Conservation (phyloP, 2,888 invertebrate genomes). For the Oscheius onirici region DNA sequence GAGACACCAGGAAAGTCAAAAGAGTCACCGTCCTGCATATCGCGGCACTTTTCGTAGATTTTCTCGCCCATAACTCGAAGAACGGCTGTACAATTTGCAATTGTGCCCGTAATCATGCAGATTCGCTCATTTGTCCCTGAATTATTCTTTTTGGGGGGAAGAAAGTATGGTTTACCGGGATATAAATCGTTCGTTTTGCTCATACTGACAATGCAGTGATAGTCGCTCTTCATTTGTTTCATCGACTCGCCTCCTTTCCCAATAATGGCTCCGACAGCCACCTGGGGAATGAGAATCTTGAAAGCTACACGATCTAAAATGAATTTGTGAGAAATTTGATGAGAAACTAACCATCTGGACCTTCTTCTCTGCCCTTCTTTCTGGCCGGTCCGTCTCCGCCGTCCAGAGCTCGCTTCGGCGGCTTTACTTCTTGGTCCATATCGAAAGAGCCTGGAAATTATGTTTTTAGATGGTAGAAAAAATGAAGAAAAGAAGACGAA, state of each 20-base stretch:
- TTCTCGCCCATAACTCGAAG: conserved; percentile 94
- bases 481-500: too few species aligned
- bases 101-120: conserved; percentile 88
- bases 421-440: not conserved
- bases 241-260: conserved; percentile 99
- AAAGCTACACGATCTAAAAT: conserved; percentile 54
- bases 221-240: conserved; percentile 95
- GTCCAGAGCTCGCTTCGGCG: conserved; percentile 56
- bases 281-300: conserved; percentile 75
- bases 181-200: conserved; percentile 98
- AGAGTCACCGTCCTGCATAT: conserved; percentile 75
- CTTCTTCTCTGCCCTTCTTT: conserved; percentile 63
- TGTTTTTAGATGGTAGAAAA: too few species aligned
- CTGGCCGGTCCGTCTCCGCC: conserved; percentile 63
- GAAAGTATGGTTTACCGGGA: conserved; percentile 80
- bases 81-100: conserved; percentile 89
- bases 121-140: conserved; percentile 85
- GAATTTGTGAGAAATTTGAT: not conserved
- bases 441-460: too few species aligned
- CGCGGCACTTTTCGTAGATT: conserved; percentile 91
- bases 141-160: conserved; percentile 14
- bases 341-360: conserved; percentile 34
- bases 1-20: conserved; percentile 65
- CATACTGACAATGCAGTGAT: conserved; percentile 97
- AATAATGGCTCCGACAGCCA: conserved; percentile 95